Evolutionary conservation across 2,797 vertebrate species (phyloP).

Genomic region (Galagoides demidoff): DNA sequence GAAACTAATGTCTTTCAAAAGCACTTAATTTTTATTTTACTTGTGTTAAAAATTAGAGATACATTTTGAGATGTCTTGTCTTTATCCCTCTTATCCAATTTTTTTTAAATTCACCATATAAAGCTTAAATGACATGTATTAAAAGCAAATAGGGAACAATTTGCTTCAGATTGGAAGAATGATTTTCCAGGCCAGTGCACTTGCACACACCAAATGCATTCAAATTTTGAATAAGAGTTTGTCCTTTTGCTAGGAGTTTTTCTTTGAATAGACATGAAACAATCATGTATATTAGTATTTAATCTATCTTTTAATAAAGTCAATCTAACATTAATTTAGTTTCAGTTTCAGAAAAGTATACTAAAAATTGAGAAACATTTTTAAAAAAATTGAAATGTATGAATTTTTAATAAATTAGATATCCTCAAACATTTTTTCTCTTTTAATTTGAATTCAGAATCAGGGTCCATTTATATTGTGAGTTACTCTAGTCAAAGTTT

Average conservation of each 20-base stretch:
- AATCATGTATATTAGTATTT: neutral
- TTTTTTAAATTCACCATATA: neutral
- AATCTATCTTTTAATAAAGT: neutral
- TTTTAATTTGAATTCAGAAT: neutral
- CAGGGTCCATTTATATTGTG: neutral
- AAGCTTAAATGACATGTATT: neutral
- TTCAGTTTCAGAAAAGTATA: slow-evolving; percentile 32
- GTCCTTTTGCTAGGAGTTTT: neutral
- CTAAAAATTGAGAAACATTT: neutral
- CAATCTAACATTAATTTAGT: neutral
- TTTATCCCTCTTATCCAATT: neutral
- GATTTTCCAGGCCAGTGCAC: neutral
- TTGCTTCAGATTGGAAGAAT: neutral
- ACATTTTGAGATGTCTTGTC: slow-evolving; percentile 19
- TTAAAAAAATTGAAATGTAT: neutral
- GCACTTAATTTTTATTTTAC: neutral
- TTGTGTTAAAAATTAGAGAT: slow-evolving; percentile 37
- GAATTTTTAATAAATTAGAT: neutral
- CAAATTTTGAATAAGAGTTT: neutral
- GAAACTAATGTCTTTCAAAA: neutral
- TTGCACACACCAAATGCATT: neutral
- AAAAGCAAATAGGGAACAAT: slow-evolving; percentile 9
- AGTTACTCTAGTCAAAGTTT: neutral
- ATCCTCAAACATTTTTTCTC: neutral
- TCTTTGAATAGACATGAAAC: neutral